A percentile compares a stretch with the other conserved stretches of the same genome.
These are phyloP conservation scores for Liolophura sinensis DNA, from an alignment of 1,140 invertebrate genomes.

Conservation along the genomic window DNA sequence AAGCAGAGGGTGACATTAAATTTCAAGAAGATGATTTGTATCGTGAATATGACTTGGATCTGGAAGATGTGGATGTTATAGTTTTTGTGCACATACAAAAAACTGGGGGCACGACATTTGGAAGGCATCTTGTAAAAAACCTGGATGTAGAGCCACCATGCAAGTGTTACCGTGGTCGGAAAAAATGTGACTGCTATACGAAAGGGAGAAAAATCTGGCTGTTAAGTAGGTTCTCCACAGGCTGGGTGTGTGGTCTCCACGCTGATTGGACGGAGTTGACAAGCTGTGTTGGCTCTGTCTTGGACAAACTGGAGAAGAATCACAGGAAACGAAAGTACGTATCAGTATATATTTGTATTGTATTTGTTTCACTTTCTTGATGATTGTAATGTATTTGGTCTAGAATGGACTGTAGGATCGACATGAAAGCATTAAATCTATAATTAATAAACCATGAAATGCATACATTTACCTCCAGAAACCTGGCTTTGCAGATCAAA, in stretches of 20 bases:
- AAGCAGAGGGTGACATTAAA: no score
- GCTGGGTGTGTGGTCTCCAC: conserved; percentile 98
- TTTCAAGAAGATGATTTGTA: conserved; percentile 3
- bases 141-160: conserved; percentile 71
- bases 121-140: conserved; percentile 91
- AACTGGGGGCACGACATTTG: conserved; percentile 89
- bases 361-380: no score
- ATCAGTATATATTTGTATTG: background rate
- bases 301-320: conserved; percentile 55
- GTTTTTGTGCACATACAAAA: conserved; percentile 99
- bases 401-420: no score
- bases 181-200: conserved; percentile 50
- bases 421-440: no score
- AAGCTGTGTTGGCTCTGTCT: conserved; percentile 65
- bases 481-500: no score
- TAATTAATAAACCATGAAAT: no score
- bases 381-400: no score
- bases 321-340: conserved; percentile 42
- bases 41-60: conserved; percentile 23
- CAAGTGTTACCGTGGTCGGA: conserved; percentile 34
- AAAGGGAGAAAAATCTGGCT: conserved; percentile 71
- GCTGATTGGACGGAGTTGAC: conserved; percentile 97
- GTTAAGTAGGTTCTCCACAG: conserved; percentile 97
- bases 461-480: no score
- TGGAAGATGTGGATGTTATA: conserved; percentile 77